Percentiles rank a stretch among this genome's conserved stretches.
Evolutionary conservation across 30 jellyfish, hydroid and myxozoan genomes (phyloP).

Genomic region (Sanderia malayensis): DNA sequence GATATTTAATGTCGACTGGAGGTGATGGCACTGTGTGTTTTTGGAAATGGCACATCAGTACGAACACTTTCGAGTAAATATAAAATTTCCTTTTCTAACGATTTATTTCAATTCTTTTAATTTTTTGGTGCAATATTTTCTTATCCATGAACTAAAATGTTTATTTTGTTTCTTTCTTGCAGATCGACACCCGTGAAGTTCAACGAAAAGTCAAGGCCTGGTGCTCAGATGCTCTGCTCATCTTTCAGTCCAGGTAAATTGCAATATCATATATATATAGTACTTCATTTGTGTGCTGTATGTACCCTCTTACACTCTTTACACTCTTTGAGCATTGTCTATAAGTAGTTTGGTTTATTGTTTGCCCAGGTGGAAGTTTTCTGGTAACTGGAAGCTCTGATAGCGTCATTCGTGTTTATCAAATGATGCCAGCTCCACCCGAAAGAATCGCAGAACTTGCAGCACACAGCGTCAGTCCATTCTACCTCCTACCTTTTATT

Average conservation of each 20-base stretch:
- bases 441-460: conserved; percentile 89
- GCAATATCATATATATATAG: too few species aligned
- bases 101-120: neutral
- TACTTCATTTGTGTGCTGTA: too few species aligned
- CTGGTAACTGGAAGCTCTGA: conserved; percentile 96
- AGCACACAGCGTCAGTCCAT: conserved; percentile 70
- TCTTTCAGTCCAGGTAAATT: conserved; percentile 94
- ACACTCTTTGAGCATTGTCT: too few species aligned
- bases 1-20: conserved; percentile 96
- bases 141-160: neutral
- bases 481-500: too few species aligned
- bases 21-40: conserved; percentile 97
- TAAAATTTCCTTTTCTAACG: neutral
- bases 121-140: neutral
- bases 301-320: too few species aligned
- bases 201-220: conserved; percentile 92
- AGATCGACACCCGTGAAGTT: conserved; percentile 82
- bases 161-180: neutral
- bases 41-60: conserved; percentile 74
- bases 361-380: conserved; percentile 97
- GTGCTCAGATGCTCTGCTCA: conserved; percentile 97
- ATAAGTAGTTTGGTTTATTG: too few species aligned
- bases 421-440: conserved; percentile 90
- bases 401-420: conserved; percentile 77
- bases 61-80: conserved; percentile 62